Evolutionary conservation across 2,113 vertebrate species (phyloP).

Genomic region (Mustela nigripes): DNA sequence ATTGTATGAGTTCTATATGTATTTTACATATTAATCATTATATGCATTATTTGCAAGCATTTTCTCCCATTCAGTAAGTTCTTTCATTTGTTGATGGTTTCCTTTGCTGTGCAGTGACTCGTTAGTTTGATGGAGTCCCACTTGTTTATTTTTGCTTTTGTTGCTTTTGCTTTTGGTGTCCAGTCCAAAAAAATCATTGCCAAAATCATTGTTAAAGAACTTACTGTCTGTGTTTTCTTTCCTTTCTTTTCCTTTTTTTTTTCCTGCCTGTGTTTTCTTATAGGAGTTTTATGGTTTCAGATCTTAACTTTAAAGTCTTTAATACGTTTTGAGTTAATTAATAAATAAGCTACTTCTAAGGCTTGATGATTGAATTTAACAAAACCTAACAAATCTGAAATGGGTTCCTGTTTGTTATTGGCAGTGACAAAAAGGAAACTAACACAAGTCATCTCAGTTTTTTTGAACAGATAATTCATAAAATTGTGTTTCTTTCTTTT

Average conservation of each 20-base stretch:
- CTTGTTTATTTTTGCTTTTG: not conserved
- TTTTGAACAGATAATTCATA: conserved; percentile 39
- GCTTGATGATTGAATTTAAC: not conserved
- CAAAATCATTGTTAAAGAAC: not conserved
- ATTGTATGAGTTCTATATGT: not conserved
- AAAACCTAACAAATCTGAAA: conserved; percentile 43
- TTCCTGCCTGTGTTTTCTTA: not conserved
- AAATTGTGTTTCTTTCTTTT: not conserved
- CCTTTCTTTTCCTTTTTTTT: too few species aligned
- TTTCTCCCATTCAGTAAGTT: not conserved
- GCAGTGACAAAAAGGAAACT: conserved; percentile 33
- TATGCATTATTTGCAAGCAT: not conserved
- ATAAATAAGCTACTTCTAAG: not conserved
- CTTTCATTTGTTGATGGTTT: not conserved
- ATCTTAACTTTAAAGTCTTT: not conserved
- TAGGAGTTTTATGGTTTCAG: not conserved
- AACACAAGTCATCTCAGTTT: not conserved
- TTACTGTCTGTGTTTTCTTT: not conserved
- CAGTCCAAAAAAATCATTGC: not conserved
- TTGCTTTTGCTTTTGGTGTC: not conserved
- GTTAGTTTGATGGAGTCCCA: not conserved
- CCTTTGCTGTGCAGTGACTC: not conserved
- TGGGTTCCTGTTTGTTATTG: not conserved
- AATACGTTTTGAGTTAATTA: not conserved
- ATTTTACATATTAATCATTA: not conserved